phyloP scores from a whole-genome alignment of 2,888 invertebrate genomes.

The Pollenia griseotomentosa region DNA sequence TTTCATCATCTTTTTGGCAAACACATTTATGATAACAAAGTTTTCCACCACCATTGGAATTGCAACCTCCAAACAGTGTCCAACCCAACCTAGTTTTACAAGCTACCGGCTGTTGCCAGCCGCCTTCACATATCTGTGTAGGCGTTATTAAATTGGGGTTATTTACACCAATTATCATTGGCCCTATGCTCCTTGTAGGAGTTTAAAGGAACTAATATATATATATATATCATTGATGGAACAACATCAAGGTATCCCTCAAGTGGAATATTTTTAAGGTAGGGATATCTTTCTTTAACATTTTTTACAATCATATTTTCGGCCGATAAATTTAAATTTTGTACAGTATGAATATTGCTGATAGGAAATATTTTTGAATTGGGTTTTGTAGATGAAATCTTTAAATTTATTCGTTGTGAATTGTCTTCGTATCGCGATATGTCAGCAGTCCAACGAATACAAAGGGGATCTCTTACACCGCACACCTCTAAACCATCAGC shows the following conservation, averaged over 20 bases:
- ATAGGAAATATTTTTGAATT: constrained; percentile 5
- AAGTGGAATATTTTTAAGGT: constrained; percentile 46
- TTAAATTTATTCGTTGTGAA: background rate
- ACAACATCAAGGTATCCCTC: constrained; percentile 28
- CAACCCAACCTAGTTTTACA: constrained; percentile 51
- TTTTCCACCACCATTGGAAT: background rate
- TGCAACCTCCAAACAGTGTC: constrained; percentile 18
- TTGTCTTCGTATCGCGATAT: background rate
- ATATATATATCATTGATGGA: no score
- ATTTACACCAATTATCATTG: constrained; percentile 57
- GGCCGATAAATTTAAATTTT: constrained; percentile 27
- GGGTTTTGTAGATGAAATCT: constrained; percentile 4
- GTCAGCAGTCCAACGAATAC: constrained; percentile 54
- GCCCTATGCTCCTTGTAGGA: no score
- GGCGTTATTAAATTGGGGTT: constrained; percentile 53
- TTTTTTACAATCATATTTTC: constrained; percentile 29
- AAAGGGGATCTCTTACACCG: constrained; percentile 30
- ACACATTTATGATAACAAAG: constrained; percentile 34
- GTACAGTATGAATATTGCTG: constrained; percentile 34
- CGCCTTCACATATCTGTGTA: constrained; percentile 37
- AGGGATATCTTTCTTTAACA: constrained; percentile 42
- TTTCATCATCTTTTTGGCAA: constrained; percentile 11
- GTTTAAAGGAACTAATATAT: no score
- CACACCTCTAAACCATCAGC: constrained; percentile 21
- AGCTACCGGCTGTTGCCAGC: constrained; percentile 45